phyloP scores from a whole-genome alignment of 2,888 invertebrate genomes.

The Drosophila bunnanda region DNA sequence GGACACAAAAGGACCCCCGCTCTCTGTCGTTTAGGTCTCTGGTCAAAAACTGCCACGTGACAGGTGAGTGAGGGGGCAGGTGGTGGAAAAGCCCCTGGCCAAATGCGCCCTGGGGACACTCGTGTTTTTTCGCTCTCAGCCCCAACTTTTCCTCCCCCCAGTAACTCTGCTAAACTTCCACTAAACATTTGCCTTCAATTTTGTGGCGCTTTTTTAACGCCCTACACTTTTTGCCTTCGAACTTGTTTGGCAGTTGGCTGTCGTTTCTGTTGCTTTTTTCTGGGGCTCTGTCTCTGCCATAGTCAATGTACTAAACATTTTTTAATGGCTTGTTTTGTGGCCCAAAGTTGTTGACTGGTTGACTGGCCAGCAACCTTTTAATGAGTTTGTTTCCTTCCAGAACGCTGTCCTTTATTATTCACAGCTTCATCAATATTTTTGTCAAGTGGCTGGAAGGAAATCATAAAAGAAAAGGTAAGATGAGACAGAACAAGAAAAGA shows the following conservation, averaged over 20 bases:
- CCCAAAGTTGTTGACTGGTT: conserved; percentile 65
- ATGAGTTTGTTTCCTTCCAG: conserved; percentile 41
- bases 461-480: neutral
- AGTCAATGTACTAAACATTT: conserved; percentile 57
- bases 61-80: conserved; percentile 56
- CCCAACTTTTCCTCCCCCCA: conserved; percentile 39
- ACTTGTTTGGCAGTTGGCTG: conserved; percentile 58
- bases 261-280: conserved; percentile 37
- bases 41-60: conserved; percentile 66
- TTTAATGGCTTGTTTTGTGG: conserved; percentile 76
- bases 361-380: conserved; percentile 52
- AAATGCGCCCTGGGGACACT: conserved; percentile 70
- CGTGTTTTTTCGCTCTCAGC: conserved; percentile 42
- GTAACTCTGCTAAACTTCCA: conserved; percentile 54
- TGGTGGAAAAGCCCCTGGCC: conserved; percentile 41
- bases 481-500: neutral
- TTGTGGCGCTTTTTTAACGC: conserved; percentile 35
- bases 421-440: conserved; percentile 35
- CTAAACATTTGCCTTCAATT: conserved; percentile 78
- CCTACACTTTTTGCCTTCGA: conserved; percentile 36
- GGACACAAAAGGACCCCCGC: conserved; percentile 33
- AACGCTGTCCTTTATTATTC: conserved; percentile 29
- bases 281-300: conserved; percentile 37
- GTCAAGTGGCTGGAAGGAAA: conserved; percentile 6
- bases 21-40: conserved; percentile 1